A percentile compares a stretch with the other conserved stretches of the same genome.
phyloP scores from a whole-genome alignment of 2,797 vertebrate species.

The Miichthys miiuy region DNA sequence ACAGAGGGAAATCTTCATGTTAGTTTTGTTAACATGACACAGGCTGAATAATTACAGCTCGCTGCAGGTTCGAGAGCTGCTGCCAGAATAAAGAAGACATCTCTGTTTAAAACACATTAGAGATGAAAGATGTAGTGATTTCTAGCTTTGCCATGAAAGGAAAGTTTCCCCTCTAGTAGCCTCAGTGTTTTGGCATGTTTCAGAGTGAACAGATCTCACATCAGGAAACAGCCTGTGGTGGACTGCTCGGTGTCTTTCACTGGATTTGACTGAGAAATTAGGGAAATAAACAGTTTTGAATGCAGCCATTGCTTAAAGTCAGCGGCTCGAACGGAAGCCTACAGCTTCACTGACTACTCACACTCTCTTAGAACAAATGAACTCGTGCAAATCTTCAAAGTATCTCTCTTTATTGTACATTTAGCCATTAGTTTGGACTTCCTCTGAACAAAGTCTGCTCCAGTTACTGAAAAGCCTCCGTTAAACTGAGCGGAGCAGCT shows the following conservation, averaged over 20 bases:
- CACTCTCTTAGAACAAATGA: not conserved
- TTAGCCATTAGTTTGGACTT: not conserved
- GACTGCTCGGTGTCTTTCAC: not conserved
- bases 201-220: not conserved
- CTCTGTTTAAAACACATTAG: too few relatives aligned
- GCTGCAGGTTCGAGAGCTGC: too few relatives aligned
- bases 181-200: not conserved
- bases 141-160: not conserved
- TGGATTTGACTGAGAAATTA: not conserved
- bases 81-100: too few relatives aligned
- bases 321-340: not conserved
- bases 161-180: not conserved
- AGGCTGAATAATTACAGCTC: too few relatives aligned
- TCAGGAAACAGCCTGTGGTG: not conserved
- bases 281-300: not conserved
- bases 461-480: not conserved
- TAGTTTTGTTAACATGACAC: not conserved
- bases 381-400: not conserved
- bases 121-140: too few relatives aligned
- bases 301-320: not conserved
- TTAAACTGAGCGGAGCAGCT: not conserved
- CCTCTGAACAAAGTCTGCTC: too few relatives aligned
- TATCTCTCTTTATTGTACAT: not conserved
- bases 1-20: not conserved
- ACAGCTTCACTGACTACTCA: not conserved